A percentile compares a stretch with the other conserved stretches of the same genome.
These are phyloP conservation scores for Synaphobranchus kaupii DNA, from an alignment of 2,797 vertebrate species.

Conservation along the genomic window DNA sequence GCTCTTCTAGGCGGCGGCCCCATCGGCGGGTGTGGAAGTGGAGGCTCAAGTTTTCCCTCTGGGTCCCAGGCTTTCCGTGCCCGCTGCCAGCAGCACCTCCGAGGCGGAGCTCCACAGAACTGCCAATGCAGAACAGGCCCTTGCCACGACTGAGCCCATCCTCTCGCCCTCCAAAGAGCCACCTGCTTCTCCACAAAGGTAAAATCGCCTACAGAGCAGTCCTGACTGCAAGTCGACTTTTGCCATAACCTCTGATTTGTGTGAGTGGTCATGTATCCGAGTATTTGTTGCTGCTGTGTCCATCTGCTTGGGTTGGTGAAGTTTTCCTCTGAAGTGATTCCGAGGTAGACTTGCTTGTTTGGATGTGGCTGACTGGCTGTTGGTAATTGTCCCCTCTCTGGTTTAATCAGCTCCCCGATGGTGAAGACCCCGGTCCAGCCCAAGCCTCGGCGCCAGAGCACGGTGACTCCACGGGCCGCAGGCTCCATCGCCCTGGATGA, in stretches of 20 bases:
- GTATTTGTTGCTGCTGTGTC: neutral
- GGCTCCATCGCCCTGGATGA: slow-evolving; percentile 77
- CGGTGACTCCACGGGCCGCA: slow-evolving; percentile 47
- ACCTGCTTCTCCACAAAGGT: slow-evolving; percentile 61
- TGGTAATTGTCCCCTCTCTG: neutral
- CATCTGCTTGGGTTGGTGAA: neutral
- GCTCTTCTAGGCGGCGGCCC: neutral
- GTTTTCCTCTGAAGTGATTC: neutral
- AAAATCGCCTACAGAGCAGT: slow-evolving; percentile 4
- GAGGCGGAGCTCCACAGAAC: slow-evolving; percentile 58
- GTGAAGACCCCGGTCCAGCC: slow-evolving; percentile 58
- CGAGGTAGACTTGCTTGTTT: neutral
- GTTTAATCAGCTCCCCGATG: slow-evolving; percentile 49
- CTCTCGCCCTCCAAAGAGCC: slow-evolving; percentile 43
- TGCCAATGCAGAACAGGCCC: slow-evolving; percentile 50
- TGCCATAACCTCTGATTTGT: neutral
- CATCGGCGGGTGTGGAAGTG: neutral
- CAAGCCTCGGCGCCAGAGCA: slow-evolving; percentile 75
- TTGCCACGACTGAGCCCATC: slow-evolving; percentile 23
- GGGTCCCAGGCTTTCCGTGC: slow-evolving; percentile 24
- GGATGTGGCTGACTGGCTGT: neutral
- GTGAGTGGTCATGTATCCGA: neutral
- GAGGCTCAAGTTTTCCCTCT: neutral
- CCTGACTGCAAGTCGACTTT: neutral
- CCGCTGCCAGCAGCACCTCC: slow-evolving; percentile 42